Base-by-base conservation (phyloP, 2,888 invertebrate species). In the Blastobasis adustella region DNA sequence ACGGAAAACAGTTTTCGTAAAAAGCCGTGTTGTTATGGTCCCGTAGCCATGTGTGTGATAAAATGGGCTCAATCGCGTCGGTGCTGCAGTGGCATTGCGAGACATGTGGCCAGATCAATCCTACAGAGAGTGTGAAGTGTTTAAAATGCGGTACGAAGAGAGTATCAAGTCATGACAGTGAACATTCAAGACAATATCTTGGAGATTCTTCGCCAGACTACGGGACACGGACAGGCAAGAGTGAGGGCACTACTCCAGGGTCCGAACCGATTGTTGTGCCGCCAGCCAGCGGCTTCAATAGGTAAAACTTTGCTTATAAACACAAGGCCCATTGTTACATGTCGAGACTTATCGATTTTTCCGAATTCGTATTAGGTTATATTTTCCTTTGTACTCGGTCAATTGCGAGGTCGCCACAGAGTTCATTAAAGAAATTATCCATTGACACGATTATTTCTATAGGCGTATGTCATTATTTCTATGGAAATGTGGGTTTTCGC, bases 51-150 rank as follows among this genome's bases (percentile, higher is more conserved):
- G 89, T 81, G 81, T 87, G 82, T 83, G 85, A 82, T 89, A 88
- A 85, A 86, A 96, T 96, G 96, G 96, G 96, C 89, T 95, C 96
- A 83, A 96, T 96, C 90, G 95, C 96, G 89, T 96, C 96, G 83
- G 96, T 96, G 90, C 92, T 96, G 84, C 96, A 96, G 90, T 96
- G 96, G 96, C 94, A 95, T 90, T 96, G 96, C 91, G 92, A 92
- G 83, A 92, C 93, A 86, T 96, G 96, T 90, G 92, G 94, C 89
- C 92, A 94, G 86, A 95, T 96, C 87, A 96, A 96, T 85, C 95
- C 96, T 63, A 95, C 95, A 60, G 96, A 96, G 89, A 93, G 93
- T 83, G 89, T 92, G 68, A 93, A 92, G 90, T 96, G 96, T 87
- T 91, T 93, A 90, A 92, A 94, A 91, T 96, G 96, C 90, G 95